Evolutionary conservation across 2,888 invertebrate genomes (phyloP).

Genomic region (Meliscaeva auricollis): DNA sequence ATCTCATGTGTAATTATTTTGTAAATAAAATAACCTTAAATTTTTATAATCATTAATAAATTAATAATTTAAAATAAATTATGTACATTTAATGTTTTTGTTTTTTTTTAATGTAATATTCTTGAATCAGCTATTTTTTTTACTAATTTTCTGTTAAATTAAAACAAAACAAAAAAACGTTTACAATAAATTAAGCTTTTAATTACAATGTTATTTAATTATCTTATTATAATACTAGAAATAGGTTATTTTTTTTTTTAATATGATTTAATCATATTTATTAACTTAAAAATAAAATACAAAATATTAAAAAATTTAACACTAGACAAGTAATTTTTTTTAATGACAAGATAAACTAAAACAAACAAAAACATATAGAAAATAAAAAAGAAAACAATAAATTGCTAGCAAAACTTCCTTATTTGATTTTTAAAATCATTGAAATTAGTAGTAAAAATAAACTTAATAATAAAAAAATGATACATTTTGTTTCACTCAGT

Average conservation of each 20-base stretch:
- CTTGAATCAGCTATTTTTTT: constrained; percentile 77
- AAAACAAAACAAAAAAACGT: constrained; percentile 51
- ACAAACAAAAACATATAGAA: constrained; percentile 11
- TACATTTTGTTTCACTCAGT: constrained; percentile 28
- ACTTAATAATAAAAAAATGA: constrained; percentile 19
- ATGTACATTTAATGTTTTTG: constrained; percentile 37
- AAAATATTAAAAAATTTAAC: constrained; percentile 31
- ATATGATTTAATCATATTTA: constrained; percentile 70
- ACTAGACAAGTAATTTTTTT: constrained; percentile 51
- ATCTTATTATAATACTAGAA: constrained; percentile 77
- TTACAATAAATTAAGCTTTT: constrained; percentile 44
- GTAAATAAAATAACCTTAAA: constrained; percentile 76
- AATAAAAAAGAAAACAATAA: constrained; percentile 30
- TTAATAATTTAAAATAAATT: constrained; percentile 34
- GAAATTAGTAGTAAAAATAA: constrained; percentile 47
- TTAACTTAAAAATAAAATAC: constrained; percentile 25
- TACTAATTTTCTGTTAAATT: constrained; percentile 79
- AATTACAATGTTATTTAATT: constrained; percentile 79
- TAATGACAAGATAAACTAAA: constrained; percentile 13
- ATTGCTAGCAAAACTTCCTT: constrained; percentile 78
- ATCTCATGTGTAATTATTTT: constrained; percentile 83
- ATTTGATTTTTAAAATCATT: constrained; percentile 79
- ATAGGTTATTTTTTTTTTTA: constrained; percentile 72
- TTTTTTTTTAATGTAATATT: constrained; percentile 51
- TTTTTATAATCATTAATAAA: constrained; percentile 58